Evolutionary conservation across 2,113 vertebrate species (phyloP).

Genomic region (Leptosomus discolor): DNA sequence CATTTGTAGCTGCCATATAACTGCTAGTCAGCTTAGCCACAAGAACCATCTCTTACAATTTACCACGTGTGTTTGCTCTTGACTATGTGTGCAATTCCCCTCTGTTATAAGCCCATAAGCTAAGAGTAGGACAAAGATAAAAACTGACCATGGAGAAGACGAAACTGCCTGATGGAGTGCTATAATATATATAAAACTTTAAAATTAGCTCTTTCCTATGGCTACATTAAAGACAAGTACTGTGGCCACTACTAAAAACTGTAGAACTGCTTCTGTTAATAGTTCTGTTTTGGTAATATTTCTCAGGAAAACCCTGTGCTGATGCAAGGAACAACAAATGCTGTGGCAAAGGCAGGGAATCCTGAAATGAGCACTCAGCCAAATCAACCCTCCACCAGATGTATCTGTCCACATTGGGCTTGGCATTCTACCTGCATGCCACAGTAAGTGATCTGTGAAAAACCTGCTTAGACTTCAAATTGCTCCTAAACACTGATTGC

Average conservation of each 20-base stretch:
- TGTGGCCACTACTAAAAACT: neutral
- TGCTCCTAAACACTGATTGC: neutral
- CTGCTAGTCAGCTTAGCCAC: neutral
- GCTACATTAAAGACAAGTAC: neutral
- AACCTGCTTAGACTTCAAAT: neutral
- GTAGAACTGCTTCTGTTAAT: neutral
- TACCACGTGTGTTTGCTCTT: rapidly evolving
- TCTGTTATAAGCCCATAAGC: neutral
- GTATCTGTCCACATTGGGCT: rapidly evolving
- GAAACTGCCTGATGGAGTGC: neutral
- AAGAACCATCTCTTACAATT: neutral
- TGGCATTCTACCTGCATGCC: rapidly evolving
- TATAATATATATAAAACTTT: neutral
- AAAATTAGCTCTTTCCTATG: neutral
- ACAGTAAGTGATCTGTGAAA: neutral
- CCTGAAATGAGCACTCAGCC: neutral
- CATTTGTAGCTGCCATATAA: neutral
- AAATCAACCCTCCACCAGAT: neutral
- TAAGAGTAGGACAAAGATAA: neutral
- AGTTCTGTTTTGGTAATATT: neutral
- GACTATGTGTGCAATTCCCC: neutral
- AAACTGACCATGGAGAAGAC: neutral
- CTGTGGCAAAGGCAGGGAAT: neutral
- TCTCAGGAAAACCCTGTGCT: neutral
- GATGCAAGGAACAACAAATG: neutral